Conservation (phyloP, 2,797 vertebrate species). For the Ctenochaetus hawaiiensis region DNA sequence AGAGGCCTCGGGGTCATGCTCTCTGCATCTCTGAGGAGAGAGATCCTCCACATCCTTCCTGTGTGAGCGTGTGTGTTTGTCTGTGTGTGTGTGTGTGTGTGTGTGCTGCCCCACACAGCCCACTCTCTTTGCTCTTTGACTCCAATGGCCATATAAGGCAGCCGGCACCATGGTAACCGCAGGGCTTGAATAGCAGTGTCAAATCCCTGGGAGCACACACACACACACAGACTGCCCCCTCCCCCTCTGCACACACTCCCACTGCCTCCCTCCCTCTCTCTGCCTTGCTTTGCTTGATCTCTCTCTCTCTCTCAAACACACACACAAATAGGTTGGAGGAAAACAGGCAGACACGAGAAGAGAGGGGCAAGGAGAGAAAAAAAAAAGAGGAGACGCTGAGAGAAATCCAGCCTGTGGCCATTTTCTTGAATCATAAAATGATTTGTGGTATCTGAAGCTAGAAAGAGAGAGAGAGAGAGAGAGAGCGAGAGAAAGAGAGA, state of each 20-base stretch:
- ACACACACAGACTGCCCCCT: constrained; percentile 80
- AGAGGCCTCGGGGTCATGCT: constrained; percentile 81
- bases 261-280: constrained; percentile 64
- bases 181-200: constrained; percentile 92
- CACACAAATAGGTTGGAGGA: constrained; percentile 73
- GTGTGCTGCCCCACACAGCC: constrained; percentile 73
- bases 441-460: constrained; percentile 71
- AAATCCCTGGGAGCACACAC: constrained; percentile 90
- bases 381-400: constrained; percentile 38
- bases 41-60: constrained; percentile 85
- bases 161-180: constrained; percentile 90
- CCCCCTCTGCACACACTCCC: constrained; percentile 76
- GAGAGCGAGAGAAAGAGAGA: too few species aligned
- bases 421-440: constrained; percentile 69
- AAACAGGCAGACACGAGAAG: constrained; percentile 54
- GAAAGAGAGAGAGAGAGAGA: constrained; percentile 12
- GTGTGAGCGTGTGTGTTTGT: neutral
- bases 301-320: constrained; percentile 55
- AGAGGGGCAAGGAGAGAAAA: constrained; percentile 19
- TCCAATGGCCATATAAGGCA: constrained; percentile 93
- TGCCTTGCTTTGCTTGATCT: constrained; percentile 62
- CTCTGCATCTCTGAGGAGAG: constrained; percentile 76
- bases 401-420: constrained; percentile 50
- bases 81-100: constrained; percentile 22
- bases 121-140: constrained; percentile 91